Conservation (phyloP, 1,140 invertebrate species). For the Sinonovacula constricta region DNA sequence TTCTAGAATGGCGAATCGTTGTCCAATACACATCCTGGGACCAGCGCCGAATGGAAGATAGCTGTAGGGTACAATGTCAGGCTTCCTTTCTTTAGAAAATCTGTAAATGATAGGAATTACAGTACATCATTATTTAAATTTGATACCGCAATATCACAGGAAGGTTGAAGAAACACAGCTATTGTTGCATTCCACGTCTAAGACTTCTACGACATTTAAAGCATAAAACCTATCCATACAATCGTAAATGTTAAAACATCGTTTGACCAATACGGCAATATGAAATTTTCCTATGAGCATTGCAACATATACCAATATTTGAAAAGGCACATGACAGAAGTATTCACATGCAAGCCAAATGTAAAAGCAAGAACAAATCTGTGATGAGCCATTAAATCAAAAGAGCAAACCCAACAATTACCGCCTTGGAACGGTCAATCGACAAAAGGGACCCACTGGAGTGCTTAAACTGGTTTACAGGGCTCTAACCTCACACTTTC, state of each 20-base stretch:
- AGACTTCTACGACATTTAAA: background rate
- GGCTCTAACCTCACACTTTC: no score
- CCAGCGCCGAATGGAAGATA: constrained; percentile 77
- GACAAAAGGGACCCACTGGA: no score
- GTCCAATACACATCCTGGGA: constrained; percentile 77
- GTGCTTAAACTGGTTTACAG: no score
- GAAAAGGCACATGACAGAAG: no score
- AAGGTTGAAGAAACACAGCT: background rate
- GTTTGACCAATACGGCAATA: background rate
- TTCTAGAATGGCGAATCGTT: constrained; percentile 75
- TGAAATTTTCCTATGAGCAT: no score
- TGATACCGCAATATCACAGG: background rate
- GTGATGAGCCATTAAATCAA: no score
- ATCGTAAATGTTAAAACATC: background rate
- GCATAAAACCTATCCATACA: background rate
- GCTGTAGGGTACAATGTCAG: constrained; percentile 60
- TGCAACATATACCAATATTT: no score
- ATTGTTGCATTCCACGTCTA: background rate
- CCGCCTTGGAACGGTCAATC: no score
- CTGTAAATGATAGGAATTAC: constrained; percentile 51
- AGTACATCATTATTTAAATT: background rate
- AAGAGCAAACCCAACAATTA: no score
- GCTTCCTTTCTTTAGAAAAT: constrained; percentile 63
- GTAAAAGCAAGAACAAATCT: no score
- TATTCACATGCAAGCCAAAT: no score